Evolutionary conservation across 2,888 invertebrate genomes (phyloP).

Genomic region (Cyaniris semiargus): DNA sequence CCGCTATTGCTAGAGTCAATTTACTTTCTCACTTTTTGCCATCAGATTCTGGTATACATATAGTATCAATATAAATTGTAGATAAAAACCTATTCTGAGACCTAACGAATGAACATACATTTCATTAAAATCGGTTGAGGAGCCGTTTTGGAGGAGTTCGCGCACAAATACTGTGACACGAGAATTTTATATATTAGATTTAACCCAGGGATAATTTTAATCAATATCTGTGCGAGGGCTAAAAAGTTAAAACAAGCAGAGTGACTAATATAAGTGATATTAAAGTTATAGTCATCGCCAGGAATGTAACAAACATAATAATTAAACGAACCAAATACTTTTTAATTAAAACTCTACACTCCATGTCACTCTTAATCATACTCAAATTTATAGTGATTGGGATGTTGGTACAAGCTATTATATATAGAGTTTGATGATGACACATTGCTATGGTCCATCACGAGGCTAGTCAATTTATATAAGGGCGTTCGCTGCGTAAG

Average conservation of each 20-base stretch:
- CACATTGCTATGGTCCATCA: background rate
- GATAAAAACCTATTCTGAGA: too few species aligned
- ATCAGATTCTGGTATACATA: too few species aligned
- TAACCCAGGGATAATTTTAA: background rate
- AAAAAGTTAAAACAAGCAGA: background rate
- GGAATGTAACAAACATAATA: background rate
- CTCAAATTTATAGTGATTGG: constrained; percentile 11
- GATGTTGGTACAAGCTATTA: constrained; percentile 6
- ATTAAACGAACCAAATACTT: constrained; percentile 10
- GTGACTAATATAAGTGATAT: background rate
- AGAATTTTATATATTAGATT: too few species aligned
- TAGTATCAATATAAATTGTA: too few species aligned
- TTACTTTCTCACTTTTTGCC: too few species aligned
- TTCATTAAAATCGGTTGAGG: too few species aligned
- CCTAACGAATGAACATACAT: too few species aligned
- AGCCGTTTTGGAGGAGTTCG: too few species aligned
- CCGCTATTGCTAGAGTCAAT: too few species aligned
- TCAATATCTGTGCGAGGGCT: background rate
- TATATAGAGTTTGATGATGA: constrained; percentile 7
- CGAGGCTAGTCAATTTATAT: background rate
- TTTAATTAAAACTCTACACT: constrained; percentile 24
- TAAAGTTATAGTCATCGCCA: background rate
- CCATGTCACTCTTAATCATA: constrained; percentile 17
- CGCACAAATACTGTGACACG: too few species aligned
- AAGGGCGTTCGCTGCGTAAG: too few species aligned